phyloP scores from a whole-genome alignment of 1,140 invertebrate species.

The Dufourea novaeangliae region DNA sequence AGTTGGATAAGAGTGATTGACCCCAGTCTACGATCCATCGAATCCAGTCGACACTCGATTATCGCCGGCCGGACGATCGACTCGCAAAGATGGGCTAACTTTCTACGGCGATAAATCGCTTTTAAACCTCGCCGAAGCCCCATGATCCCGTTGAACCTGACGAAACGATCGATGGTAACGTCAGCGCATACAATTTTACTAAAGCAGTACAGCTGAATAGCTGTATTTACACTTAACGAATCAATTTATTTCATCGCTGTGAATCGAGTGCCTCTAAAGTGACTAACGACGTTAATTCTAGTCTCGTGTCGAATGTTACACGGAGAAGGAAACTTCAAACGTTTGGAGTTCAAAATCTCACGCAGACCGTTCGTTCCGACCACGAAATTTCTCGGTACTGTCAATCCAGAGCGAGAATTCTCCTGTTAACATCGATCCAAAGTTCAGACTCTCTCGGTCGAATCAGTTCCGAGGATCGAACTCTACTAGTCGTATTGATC shows the following conservation, averaged over 20 bases:
- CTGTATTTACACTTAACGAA: not conserved
- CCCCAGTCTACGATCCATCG: not conserved
- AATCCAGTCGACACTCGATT: slow-evolving; percentile 29
- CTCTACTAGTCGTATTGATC: not conserved
- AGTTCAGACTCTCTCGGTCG: no score
- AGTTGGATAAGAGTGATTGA: slow-evolving; percentile 35
- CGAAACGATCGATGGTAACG: not conserved
- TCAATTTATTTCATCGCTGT: not conserved
- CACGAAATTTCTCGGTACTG: no score
- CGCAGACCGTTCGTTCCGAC: no score
- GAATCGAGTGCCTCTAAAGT: not conserved
- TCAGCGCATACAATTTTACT: not conserved
- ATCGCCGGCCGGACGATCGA: not conserved
- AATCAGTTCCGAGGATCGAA: no score
- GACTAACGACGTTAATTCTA: no score
- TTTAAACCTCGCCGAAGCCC: not conserved
- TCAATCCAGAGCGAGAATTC: no score
- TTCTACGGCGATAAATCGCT: not conserved
- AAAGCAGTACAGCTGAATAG: not conserved
- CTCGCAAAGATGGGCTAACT: not conserved
- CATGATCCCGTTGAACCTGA: not conserved
- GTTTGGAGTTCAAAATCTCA: no score
- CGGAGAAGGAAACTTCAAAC: no score
- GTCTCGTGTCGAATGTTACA: not conserved
- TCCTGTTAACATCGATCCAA: no score